Conservation (phyloP, 2,113 vertebrate genomes). For the Jaculus jaculus region DNA sequence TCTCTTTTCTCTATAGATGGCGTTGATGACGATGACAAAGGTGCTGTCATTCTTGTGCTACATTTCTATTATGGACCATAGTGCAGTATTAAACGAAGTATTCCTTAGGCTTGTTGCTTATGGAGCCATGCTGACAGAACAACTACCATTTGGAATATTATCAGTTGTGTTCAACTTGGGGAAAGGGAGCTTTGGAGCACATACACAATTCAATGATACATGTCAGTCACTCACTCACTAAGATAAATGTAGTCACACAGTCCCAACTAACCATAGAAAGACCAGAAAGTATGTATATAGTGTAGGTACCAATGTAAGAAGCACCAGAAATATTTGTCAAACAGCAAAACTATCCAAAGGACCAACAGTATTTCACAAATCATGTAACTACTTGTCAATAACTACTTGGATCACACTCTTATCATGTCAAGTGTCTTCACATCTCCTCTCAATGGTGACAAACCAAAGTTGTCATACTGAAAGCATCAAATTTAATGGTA, state of each 20-base stretch:
- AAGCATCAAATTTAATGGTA: neutral
- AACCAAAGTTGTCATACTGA: neutral
- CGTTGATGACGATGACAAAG: neutral
- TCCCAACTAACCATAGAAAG: neutral
- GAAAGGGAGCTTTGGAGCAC: neutral
- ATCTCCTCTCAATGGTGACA: neutral
- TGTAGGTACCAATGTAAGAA: neutral
- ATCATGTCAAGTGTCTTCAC: neutral
- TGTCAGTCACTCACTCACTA: neutral
- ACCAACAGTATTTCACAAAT: neutral
- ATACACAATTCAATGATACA: neutral
- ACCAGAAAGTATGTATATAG: neutral
- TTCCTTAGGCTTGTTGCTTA: neutral
- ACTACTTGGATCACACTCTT: neutral
- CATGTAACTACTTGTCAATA: neutral
- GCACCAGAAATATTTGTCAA: slow-evolving; percentile 39
- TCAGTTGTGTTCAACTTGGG: neutral
- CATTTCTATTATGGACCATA: neutral
- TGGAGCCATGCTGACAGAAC: neutral
- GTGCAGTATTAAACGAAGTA: neutral
- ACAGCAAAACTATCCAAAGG: neutral
- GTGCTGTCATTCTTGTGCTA: neutral
- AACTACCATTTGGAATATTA: neutral
- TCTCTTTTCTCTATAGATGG: neutral
- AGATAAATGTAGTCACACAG: neutral